Percentiles rank a stretch among this genome's conserved stretches.
Conservation (phyloP, 2,113 vertebrate genomes). For the Acrocephalus arundinaceus region DNA sequence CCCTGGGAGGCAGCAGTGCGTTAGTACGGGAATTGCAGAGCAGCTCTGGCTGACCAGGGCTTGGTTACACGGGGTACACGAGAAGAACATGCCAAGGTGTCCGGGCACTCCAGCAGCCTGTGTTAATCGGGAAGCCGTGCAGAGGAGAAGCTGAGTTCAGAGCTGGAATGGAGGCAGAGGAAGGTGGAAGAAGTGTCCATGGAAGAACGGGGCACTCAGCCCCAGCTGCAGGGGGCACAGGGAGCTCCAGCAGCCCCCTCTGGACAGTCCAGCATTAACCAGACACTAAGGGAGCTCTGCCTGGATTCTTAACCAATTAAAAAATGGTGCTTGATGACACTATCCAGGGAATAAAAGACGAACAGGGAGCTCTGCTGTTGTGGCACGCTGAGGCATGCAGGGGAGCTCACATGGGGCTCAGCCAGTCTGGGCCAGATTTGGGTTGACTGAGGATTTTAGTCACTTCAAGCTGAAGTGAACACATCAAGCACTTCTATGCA, state of each 20-base stretch:
- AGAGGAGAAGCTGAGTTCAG: constrained; percentile 3
- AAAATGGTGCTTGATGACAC: not conserved
- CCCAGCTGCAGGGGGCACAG: not conserved
- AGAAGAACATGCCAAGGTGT: not conserved
- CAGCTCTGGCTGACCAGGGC: not conserved
- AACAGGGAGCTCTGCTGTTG: not conserved
- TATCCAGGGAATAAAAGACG: accelerated
- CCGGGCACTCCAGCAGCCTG: not conserved
- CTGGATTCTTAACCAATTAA: not conserved
- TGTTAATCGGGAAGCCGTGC: not conserved
- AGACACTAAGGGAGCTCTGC: not conserved
- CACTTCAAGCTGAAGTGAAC: not conserved
- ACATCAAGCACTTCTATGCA: not conserved
- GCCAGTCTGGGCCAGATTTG: not conserved
- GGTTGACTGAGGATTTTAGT: accelerated
- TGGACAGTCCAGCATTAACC: accelerated
- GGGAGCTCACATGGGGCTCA: not conserved
- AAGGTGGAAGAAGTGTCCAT: not conserved
- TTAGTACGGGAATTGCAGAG: not conserved
- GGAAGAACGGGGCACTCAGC: not conserved
- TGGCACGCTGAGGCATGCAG: not conserved
- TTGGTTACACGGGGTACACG: not conserved
- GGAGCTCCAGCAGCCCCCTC: not conserved
- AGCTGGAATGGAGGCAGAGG: not conserved
- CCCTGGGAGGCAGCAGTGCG: not conserved